Percentiles rank a stretch among this genome's conserved stretches.
phyloP scores from a whole-genome alignment of 1,140 invertebrate genomes.

The Brachionus asplanchnoidis region DNA sequence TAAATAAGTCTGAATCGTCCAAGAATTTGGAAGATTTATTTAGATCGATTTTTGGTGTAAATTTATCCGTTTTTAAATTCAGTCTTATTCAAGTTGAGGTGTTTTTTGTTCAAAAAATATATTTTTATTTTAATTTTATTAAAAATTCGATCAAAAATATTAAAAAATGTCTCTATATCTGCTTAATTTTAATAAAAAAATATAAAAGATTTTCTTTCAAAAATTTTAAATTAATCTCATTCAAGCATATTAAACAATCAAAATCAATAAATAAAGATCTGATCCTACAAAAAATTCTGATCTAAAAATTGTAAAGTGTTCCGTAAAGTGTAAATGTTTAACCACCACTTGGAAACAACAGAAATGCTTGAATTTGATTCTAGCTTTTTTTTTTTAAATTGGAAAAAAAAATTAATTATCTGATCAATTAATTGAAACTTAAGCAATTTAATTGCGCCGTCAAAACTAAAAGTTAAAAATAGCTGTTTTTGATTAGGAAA shows the following conservation, averaged over 20 bases:
- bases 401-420: neutral
- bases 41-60: neutral
- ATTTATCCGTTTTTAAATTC: slow-evolving; percentile 5
- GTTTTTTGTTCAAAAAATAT: neutral
- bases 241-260: neutral
- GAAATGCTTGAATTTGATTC: neutral
- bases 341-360: neutral
- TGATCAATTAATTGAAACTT: neutral
- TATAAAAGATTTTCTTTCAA: neutral
- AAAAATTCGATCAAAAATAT: neutral
- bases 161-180: neutral
- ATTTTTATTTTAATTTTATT: neutral
- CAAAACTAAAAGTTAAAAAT: neutral
- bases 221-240: slow-evolving; percentile 11
- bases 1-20: neutral
- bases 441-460: neutral
- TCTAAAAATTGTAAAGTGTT: neutral
- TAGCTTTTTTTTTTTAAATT: neutral
- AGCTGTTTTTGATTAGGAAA: neutral
- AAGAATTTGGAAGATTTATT: neutral
- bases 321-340: neutral
- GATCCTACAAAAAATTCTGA: neutral
- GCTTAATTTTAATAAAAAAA: slow-evolving; percentile 25
- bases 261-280: neutral
- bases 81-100: slow-evolving; percentile 7